A percentile compares a stretch with the other conserved stretches of the same genome.
These are phyloP conservation scores for Apotomis turbidana DNA, from an alignment of 2,888 invertebrate species.

Conservation along the genomic window DNA sequence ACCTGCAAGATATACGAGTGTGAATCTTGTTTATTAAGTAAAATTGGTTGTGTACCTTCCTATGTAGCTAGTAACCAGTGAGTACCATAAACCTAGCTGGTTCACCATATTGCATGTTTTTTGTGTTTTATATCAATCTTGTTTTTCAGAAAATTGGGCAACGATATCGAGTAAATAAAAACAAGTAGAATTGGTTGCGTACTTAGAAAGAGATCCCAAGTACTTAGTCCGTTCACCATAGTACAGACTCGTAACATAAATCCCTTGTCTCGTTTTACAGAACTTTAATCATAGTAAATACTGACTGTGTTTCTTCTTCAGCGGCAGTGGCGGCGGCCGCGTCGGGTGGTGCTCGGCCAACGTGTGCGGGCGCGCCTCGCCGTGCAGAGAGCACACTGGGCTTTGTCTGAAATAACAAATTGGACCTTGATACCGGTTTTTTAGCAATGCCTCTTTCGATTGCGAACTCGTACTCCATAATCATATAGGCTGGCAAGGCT, in stretches of 20 bases:
- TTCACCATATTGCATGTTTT: too few relatives aligned
- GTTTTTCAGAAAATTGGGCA: too few relatives aligned
- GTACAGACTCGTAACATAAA: too few relatives aligned
- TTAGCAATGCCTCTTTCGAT: not conserved
- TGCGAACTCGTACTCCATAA: not conserved
- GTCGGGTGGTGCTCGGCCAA: slow-evolving; percentile 82
- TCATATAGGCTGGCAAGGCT: not conserved
- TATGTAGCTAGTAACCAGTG: too few relatives aligned
- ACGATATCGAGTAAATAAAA: too few relatives aligned
- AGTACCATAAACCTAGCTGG: too few relatives aligned
- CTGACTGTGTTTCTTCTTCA: slow-evolving; percentile 98
- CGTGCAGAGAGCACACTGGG: slow-evolving; percentile 70
- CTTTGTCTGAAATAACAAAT: slow-evolving; percentile 56
- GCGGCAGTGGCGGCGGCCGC: slow-evolving; percentile 95
- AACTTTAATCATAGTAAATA: slow-evolving; percentile 57
- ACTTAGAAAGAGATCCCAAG: too few relatives aligned
- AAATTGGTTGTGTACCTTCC: not conserved
- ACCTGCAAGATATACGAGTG: slow-evolving; percentile 3
- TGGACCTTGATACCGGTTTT: not conserved
- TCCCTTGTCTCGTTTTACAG: too few relatives aligned
- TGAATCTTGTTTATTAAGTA: not conserved
- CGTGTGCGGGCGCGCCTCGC: slow-evolving; percentile 78
- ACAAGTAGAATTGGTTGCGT: too few relatives aligned
- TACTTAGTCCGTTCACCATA: too few relatives aligned
- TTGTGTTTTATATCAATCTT: too few relatives aligned